Evolutionary conservation across 2,888 invertebrate species (phyloP).

Genomic region (Drosophila mettleri): DNA sequence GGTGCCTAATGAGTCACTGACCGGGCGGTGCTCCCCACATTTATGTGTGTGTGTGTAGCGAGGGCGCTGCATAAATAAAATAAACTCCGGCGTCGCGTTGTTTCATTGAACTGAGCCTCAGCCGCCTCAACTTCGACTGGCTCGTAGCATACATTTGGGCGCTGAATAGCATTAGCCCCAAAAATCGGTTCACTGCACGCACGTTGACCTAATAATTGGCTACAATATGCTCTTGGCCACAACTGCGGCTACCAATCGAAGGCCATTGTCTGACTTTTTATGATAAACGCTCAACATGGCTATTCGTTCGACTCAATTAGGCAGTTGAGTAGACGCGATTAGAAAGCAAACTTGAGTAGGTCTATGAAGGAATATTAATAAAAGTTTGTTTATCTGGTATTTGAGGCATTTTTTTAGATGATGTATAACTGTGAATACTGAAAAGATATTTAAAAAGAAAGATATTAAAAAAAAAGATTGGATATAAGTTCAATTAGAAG

Average conservation of each 20-base stretch:
- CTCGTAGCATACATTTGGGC: slow-evolving; percentile 67
- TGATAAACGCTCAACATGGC: not conserved
- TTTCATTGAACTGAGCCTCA: slow-evolving; percentile 51
- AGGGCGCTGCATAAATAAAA: slow-evolving; percentile 39
- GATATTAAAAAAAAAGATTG: too few species aligned
- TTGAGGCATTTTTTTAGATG: too few species aligned
- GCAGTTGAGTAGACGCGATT: too few species aligned
- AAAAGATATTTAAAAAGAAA: too few species aligned
- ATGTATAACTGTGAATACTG: too few species aligned
- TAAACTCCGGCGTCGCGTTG: slow-evolving; percentile 24
- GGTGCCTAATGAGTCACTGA: slow-evolving; percentile 70
- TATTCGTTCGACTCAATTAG: slow-evolving; percentile 14
- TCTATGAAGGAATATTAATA: not conserved
- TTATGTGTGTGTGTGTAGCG: not conserved
- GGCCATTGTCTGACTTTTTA: slow-evolving; percentile 19
- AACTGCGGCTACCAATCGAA: slow-evolving; percentile 1
- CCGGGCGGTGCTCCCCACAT: slow-evolving; percentile 44
- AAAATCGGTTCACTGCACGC: slow-evolving; percentile 63
- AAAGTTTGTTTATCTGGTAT: too few species aligned
- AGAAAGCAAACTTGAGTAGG: not conserved
- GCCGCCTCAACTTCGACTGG: slow-evolving; percentile 45
- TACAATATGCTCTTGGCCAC: slow-evolving; percentile 18
- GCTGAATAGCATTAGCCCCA: slow-evolving; percentile 33
- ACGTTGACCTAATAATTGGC: slow-evolving; percentile 73
- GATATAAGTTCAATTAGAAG: too few species aligned